Base-by-base conservation (phyloP, 2,888 invertebrate genomes). In the Caradrina clavipalpis region DNA sequence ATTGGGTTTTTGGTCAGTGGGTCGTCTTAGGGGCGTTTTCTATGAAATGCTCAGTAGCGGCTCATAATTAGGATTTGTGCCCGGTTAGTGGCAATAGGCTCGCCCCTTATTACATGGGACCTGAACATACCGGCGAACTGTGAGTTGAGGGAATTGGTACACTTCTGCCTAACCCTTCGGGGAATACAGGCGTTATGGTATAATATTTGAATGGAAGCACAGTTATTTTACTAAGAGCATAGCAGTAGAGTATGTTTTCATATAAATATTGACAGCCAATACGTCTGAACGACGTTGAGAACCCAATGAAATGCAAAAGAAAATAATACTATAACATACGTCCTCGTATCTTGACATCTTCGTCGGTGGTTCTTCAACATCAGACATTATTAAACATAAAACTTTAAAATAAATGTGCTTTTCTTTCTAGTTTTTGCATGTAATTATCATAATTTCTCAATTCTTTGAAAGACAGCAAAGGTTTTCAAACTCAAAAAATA, bases 331-430 rank as follows among this genome's bases (percentile, higher is more conserved):
- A 56, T 21, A 58, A 56, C 54, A 55, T 65, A 83, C 83, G 70
- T 83, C 83, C 59, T 88, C 89, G 56, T 82, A 84, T 86, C 92
- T 93, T 1, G 87, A 81, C 51, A 92, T 83, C 85, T 93, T 93
- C 11, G 87, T 85, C 5, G 91, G 91, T 47, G 93, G 93, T 81
- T 91, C 93, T 81, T 93, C 93, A 21, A 82, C 76, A 73, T 92
- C 93, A 19, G 93, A 92, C 93, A 93, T 93, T 61, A 35, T 79
- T 59, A 47, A 61, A 73, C 60, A 57, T 47, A 76, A 69, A 39
- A 47, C 11, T 50, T 67, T 45, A 35, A 47, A 39, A 57, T 47
- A 53, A 53, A 51, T 49, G 10, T 7, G 13, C 1, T 62, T 39
- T 64, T 26, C 13, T 59, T 51, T 47, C 21, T 70, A 59, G 8